A percentile compares a stretch with the other conserved stretches of the same genome.
Conservation (phyloP, 2,888 invertebrate genomes). For the Eilema sororculum region DNA sequence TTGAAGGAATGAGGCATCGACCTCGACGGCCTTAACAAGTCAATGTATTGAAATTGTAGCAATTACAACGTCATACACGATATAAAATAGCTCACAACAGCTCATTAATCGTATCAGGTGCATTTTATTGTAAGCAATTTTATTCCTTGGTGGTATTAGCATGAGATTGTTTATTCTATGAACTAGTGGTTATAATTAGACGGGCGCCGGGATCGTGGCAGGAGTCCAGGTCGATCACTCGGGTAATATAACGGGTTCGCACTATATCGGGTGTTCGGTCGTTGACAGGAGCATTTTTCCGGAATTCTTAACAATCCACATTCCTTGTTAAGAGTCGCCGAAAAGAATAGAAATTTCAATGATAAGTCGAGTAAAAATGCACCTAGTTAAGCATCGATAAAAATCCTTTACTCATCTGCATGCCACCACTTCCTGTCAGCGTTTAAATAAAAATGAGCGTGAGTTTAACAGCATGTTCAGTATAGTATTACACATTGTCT, state of each 20-base stretch:
- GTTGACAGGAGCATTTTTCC: constrained; percentile 80
- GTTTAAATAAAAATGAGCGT: background rate
- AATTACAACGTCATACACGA: constrained; percentile 61
- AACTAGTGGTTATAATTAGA: constrained; percentile 77
- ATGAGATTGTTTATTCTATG: constrained; percentile 71
- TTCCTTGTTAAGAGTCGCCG: constrained; percentile 49
- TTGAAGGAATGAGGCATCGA: constrained; percentile 50
- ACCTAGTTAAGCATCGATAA: background rate
- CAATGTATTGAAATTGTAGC: constrained; percentile 57
- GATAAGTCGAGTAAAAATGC: constrained; percentile 40
- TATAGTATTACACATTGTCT: background rate
- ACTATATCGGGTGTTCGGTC: constrained; percentile 81
- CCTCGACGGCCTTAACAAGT: constrained; percentile 54
- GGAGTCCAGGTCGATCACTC: constrained; percentile 85
- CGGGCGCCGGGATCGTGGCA: constrained; percentile 78
- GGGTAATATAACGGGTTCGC: constrained; percentile 78
- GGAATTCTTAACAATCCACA: constrained; percentile 67
- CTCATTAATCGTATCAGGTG: constrained; percentile 58
- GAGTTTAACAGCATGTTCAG: background rate
- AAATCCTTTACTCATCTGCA: background rate
- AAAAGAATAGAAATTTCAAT: constrained; percentile 41
- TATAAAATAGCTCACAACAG: constrained; percentile 61
- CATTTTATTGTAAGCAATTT: constrained; percentile 61
- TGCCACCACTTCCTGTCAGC: too few relatives aligned
- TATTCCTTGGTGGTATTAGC: constrained; percentile 69